Evolutionary conservation across 2,113 vertebrate genomes (phyloP).

Genomic region (Gavia stellata): DNA sequence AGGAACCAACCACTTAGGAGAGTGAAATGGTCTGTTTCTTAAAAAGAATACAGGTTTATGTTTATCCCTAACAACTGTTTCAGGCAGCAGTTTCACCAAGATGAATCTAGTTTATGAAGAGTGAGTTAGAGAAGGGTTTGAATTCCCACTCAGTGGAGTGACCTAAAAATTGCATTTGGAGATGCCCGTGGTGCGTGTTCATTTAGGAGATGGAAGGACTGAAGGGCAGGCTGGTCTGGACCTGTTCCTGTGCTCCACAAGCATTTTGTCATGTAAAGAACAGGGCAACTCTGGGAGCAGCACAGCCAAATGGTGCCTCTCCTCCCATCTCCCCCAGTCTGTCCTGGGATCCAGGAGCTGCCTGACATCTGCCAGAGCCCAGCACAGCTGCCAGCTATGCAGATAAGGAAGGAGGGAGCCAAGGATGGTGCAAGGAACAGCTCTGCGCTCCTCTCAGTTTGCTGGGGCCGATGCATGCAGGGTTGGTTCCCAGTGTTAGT

Average conservation of each 20-base stretch:
- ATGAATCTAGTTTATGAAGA: background rate
- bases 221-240: background rate
- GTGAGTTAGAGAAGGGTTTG: background rate
- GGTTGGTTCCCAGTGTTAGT: background rate
- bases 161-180: background rate
- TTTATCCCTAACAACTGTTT: background rate
- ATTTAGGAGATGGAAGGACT: background rate
- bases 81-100: background rate
- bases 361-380: background rate
- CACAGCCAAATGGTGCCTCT: background rate
- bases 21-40: background rate
- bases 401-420: background rate
- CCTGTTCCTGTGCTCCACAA: background rate
- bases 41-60: background rate
- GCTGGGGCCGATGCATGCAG: rapidly evolving
- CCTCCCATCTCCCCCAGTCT: background rate
- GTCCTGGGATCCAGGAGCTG: background rate
- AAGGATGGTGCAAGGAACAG: background rate
- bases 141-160: slow-evolving; percentile 6
- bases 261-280: background rate
- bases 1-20: background rate
- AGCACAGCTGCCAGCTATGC: background rate
- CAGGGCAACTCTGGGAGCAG: background rate
- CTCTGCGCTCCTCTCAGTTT: background rate
- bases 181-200: background rate